Base-by-base conservation (phyloP, 1,140 invertebrate species). In the Brachionus koreanus region DNA sequence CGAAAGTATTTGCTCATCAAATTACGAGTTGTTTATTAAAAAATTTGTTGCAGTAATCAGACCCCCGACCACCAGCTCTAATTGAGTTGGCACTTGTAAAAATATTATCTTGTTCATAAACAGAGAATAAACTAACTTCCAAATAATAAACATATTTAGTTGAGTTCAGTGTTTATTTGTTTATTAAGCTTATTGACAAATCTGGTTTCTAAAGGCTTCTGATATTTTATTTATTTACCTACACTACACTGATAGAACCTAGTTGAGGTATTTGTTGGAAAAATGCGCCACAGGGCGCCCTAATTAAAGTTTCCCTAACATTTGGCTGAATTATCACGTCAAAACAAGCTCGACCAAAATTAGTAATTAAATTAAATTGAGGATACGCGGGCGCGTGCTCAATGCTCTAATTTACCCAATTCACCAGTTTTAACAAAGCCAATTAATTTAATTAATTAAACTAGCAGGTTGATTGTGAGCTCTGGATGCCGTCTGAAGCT, bases 51-150 rank as follows among this genome's bases (percentile, higher is more conserved):
- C 35, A 69, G 29, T 69, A 69, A 74, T 74, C 42, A 74, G 37
- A 74, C 69, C 42, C 69, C 69, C 69, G 39, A 46, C 69, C 29
- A 46, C 23, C 39, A 74, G 43, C 39, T 46, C 19, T 74, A 74
- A 74, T 74, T 74, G 69, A 74, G 69, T 74, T 74, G 69, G 69
- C 69, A 74, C 69, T 74, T 74, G 69, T 74, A 74, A 74, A 74
- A 74, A 74, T 74, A 74, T 74, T 74, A 43, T 74, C 69, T 74
- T 46, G 19, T 23, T 72, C 33, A 23, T 43, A 46, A 74, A 69
- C 35, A 69, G 35, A 69, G 7, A 65, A 65, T 29, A 29, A 65
- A 29, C 65, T 13, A 69, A 46, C 33, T 74, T 46, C 16, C 69
- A 74, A 74, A 35, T 43, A 74, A 74, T 74, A 74, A 74, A 74